Evolutionary conservation across 2,113 vertebrate genomes (phyloP), one percentile per base, ranked within the genome.

Genomic region (Mesembrinibis cayennensis): DNA sequence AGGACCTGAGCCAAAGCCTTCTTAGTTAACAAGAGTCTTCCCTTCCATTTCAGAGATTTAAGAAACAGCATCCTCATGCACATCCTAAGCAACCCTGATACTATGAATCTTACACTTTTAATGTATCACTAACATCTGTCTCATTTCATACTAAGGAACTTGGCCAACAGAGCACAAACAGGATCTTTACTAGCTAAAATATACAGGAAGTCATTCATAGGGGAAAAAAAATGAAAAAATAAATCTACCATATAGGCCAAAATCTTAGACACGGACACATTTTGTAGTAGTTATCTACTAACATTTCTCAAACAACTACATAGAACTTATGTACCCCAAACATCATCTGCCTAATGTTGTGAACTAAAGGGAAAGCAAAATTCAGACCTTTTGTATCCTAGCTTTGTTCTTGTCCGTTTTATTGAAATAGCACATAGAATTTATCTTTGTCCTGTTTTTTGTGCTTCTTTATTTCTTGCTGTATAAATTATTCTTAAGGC

Each of bases 401-500:
- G 25, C 4, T 58, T 70, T 70, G 15, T 40, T 56, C 23, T 45
- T 53, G 62, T 56, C n/a, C 15, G 11, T 56, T 50, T 77, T 44
- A 9, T 45, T 44, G 52, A 52, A 72, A 53, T 15, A 52, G 6
- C 14, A 47, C n/a, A 34, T 27, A 6, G 6, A 49, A 34, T 80
- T 62, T 84, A 6, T 58, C 20, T 67, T 36, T 50, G 23, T 45
- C 32, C 26, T 84, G 26, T 25, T 79, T 56, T 47, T 6, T 2
- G 6, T 11, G 5, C 26, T 42, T 67, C 49, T 66, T n/a, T 80
- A 74, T 82, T 89, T 89, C 92, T 96, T 78, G 58, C 58, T 90
- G 78, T 69, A 94, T 72, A 93, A 83, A 93, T 94, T 27, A 88
- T 38, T 82, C 87, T 66, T 71, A 87, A 95, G 42, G 34, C 77